Base-by-base conservation (phyloP, 2,113 vertebrate genomes). In the Halcyon malimbica region DNA sequence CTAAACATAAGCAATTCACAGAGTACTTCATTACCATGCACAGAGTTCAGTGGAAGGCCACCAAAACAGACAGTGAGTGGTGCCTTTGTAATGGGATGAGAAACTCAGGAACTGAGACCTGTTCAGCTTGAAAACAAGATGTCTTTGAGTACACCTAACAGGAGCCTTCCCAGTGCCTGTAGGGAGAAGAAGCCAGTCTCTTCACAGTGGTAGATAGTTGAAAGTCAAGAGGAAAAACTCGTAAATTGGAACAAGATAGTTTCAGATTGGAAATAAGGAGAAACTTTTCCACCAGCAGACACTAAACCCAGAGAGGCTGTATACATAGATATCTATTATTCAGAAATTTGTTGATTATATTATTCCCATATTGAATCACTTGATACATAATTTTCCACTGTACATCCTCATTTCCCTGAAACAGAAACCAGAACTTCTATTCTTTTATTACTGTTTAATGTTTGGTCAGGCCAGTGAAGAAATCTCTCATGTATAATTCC, bases 301-400 rank as follows among this genome's bases (percentile, higher is more conserved):
- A 26, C 5, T 23, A 48, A 70, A 53, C 4, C 33, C 5, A 75
- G 23, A 10, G 21, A 56, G 11, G 5, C 10, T 81, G 13, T 44
- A 24, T 26, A 50, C 5, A 57, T 6, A 73, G 9, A 29, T 31
- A 64, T 3, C 3, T 37, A 71, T 46, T 39, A 53, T 79, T 67
- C 7, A 54, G 18, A 63, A 76, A 65, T 33, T 10, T 39, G 6
- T n/a, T 18, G 31, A 54, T 63, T 78, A 16, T n/a, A 67, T 48
- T 63, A 48, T 50, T 53, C 7, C 4, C 7, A 54, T 1, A 4
- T 4, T 71, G 5, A 87, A 75, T 13, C 7, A 24, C 16, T 70
- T 68, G 39, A 67, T 1, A 0, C 13, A n/a, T 46, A 5, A 8
- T 68, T 79, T 85, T 51, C 1, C 1, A 37, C 12, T 29, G 5